Percentiles rank a stretch among this genome's conserved stretches.
Conservation (phyloP, 2,888 invertebrate genomes). For the Chaetogeoica ovagalla region DNA sequence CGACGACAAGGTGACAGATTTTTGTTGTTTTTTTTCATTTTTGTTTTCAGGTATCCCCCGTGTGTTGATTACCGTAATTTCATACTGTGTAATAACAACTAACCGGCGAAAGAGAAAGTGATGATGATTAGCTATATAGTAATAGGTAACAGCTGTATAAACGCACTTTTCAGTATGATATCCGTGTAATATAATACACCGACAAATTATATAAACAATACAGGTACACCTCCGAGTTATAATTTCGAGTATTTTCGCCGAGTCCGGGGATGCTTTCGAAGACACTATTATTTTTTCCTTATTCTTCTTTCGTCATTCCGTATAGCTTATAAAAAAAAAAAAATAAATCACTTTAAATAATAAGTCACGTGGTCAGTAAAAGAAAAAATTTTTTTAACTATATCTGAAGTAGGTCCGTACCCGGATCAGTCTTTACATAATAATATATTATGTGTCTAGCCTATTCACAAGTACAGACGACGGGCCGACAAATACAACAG, state of each 20-base stretch:
- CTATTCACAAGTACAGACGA: not conserved
- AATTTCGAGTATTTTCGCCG: not conserved
- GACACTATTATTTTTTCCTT: slow-evolving; percentile 7
- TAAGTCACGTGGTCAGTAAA: not conserved
- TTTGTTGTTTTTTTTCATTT: slow-evolving; percentile 24
- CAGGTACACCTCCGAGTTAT: not conserved
- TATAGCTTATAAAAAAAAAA: slow-evolving; percentile 12
- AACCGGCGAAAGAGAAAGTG: slow-evolving; percentile 42
- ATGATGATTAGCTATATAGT: slow-evolving; percentile 21
- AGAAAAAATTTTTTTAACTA: not conserved
- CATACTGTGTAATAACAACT: not conserved
- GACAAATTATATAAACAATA: not conserved
- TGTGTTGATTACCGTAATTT: not conserved
- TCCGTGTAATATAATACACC: too few species aligned
- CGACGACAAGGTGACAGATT: slow-evolving; percentile 18
- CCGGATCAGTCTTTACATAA: slow-evolving; percentile 32
- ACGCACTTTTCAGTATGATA: slow-evolving; percentile 27
- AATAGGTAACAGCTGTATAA: not conserved
- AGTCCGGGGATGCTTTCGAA: not conserved
- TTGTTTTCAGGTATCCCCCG: not conserved
- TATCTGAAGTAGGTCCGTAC: not conserved
- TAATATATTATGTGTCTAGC: not conserved
- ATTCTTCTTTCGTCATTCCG: slow-evolving; percentile 11
- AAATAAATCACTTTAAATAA: not conserved
- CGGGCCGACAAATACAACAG: not conserved